Evolutionary conservation across 1,140 invertebrate genomes (phyloP).

Genomic region (Stratiolaelaps scimitus): DNA sequence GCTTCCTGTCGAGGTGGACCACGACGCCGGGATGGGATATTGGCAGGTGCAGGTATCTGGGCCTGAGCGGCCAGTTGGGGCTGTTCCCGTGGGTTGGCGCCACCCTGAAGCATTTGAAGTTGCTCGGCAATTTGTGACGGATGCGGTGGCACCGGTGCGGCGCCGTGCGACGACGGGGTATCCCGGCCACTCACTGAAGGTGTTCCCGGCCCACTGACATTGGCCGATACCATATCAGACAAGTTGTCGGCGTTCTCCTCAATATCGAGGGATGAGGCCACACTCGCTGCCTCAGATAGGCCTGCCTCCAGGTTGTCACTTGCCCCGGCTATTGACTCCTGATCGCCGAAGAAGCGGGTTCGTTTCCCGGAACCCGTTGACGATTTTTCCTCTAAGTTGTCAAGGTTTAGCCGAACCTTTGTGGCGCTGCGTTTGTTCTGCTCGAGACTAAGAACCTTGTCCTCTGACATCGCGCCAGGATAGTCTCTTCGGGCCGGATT

Average conservation of each 20-base stretch:
- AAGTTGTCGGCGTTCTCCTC: constrained; percentile 79
- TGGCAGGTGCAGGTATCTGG: constrained; percentile 28
- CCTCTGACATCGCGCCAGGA: constrained; percentile 56
- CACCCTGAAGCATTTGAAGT: constrained; percentile 22
- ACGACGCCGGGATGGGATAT: neutral
- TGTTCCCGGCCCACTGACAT: constrained; percentile 72
- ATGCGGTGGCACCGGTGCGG: constrained; percentile 26
- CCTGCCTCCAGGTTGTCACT: constrained; percentile 78
- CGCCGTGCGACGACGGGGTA: constrained; percentile 72
- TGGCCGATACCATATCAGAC: constrained; percentile 80
- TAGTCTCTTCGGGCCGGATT: constrained; percentile 47
- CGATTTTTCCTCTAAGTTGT: constrained; percentile 35
- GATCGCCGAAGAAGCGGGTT: constrained; percentile 70
- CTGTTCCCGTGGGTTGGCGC: constrained; percentile 1
- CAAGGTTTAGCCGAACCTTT: constrained; percentile 36
- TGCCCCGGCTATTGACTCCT: constrained; percentile 56
- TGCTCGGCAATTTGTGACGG: constrained; percentile 40
- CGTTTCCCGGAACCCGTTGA: constrained; percentile 36
- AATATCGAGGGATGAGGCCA: constrained; percentile 56
- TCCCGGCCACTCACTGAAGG: constrained; percentile 85
- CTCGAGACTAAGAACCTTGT: constrained; percentile 49
- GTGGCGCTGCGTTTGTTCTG: constrained; percentile 37
- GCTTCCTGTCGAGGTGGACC: constrained; percentile 26
- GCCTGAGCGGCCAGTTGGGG: constrained; percentile 21
- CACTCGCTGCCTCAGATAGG: constrained; percentile 81